A percentile compares a stretch with the other conserved stretches of the same genome.
phyloP scores from a whole-genome alignment of 1,140 invertebrate genomes.

The Procambarus clarkii region DNA sequence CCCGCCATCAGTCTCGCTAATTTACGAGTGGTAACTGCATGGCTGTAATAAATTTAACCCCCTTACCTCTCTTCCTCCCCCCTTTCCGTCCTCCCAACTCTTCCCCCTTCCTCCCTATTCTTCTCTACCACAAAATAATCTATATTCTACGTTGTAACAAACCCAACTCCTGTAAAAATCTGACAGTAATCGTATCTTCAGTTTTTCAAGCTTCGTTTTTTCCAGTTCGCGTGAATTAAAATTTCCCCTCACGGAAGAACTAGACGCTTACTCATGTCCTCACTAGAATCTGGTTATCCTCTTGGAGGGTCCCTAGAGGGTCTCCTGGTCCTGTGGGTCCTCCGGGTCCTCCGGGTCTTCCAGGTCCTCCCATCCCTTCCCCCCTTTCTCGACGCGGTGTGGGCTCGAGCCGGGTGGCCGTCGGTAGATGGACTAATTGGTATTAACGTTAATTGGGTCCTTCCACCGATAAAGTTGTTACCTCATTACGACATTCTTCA shows the following conservation, averaged over 20 bases:
- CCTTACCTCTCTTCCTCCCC: background rate
- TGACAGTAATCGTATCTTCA: conserved; percentile 54
- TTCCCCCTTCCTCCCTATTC: too few species aligned
- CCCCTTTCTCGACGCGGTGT: background rate
- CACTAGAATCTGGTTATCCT: conserved; percentile 36
- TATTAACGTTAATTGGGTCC: conserved; percentile 61
- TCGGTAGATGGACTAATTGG: conserved; percentile 54
- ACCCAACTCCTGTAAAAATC: conserved; percentile 54
- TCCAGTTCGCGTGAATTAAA: conserved; percentile 45
- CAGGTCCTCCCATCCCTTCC: conserved; percentile 38
- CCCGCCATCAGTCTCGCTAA: conserved; percentile 10
- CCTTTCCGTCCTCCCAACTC: background rate
- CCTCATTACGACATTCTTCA: conserved; percentile 48
- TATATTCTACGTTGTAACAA: conserved; percentile 38
- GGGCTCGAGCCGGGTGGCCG: conserved; percentile 34
- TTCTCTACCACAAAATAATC: conserved; percentile 19
- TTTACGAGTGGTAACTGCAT: conserved; percentile 45
- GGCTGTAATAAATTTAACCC: conserved; percentile 44
- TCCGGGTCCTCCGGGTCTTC: background rate
- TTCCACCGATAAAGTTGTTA: conserved; percentile 60
- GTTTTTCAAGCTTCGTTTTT: conserved; percentile 59
- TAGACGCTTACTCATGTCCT: conserved; percentile 36
- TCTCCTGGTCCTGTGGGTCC: too few species aligned
- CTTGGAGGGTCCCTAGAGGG: background rate
- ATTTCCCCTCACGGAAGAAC: conserved; percentile 24